Base-by-base conservation (phyloP, 1,140 invertebrate genomes). In the Melipona quadrifasciata region DNA sequence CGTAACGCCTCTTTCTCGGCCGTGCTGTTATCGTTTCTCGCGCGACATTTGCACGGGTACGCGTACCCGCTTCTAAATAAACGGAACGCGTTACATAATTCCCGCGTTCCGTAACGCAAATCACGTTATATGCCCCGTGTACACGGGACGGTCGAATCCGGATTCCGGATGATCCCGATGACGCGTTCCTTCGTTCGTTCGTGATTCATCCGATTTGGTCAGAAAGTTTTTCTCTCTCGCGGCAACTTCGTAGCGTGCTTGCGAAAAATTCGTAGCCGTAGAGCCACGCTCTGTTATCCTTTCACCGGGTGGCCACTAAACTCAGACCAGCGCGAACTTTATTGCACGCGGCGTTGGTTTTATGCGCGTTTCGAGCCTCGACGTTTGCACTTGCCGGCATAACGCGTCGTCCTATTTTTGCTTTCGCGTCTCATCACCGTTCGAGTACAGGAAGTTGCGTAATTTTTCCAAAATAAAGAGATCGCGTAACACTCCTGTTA, bases 401-500 rank as follows among this genome's bases (percentile, higher is more conserved):
- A 80, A 72, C 58, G n/a, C 67, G 27, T 87, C 74, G 19, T 64
- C 67, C 65, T 80, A 87, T 85, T 85, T 81, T 85, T 31, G 24
- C 27, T 39, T n/a, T 3, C 34, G 70, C 27, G 21, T 55, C 21
- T 57, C 11, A n/a, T 58, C 53, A 14, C 2, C 19, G 11, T 47
- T 17, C 51, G 31, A 27, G 64, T 31, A 8, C 17, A 24, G 57
- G 27, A 58, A 12, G 27, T 83, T 83, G 53, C 67, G 75, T 21
- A 78, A 83, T 71, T 83, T 65, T 82, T 82, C 12, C 39, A 2
- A 17, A 17, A 19, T 27, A 19, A 12, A 58, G 70, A 19, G 16
- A 31, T 27, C 21, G 31, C 31, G 39, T 47, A 11, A 16, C 51
- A 51, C 17, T 8, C n/a, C 12, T 17, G 12, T 12, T 21, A 27